Conservation (phyloP, 2,797 vertebrate genomes). For the Pagetopsis macropterus region DNA sequence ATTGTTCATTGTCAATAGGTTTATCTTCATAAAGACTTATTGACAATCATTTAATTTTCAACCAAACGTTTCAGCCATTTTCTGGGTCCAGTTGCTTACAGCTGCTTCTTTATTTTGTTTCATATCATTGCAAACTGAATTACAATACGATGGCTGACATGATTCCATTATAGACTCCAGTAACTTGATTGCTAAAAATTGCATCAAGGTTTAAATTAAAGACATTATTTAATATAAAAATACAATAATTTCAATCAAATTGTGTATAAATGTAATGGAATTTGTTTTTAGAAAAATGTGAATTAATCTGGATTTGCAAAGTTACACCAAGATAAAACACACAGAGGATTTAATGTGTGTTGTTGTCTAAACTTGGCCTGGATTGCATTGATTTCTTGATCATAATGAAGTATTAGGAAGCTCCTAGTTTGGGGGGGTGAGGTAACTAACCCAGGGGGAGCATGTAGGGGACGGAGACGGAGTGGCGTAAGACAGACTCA, state of each 20-base stretch:
- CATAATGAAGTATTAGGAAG: conserved; percentile 81
- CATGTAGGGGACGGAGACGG: background rate
- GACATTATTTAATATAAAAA: too few relatives aligned
- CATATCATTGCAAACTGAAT: background rate
- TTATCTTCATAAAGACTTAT: background rate
- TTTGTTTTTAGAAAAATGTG: background rate
- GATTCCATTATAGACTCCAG: too few relatives aligned
- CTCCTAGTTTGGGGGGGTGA: conserved; percentile 51
- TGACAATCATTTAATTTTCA: background rate
- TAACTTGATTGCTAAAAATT: too few relatives aligned
- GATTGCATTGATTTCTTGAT: conserved; percentile 77
- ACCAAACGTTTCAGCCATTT: background rate
- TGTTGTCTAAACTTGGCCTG: conserved; percentile 53
- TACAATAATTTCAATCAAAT: too few relatives aligned
- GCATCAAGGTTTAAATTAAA: too few relatives aligned
- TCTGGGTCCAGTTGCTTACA: background rate
- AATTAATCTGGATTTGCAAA: conserved; percentile 11
- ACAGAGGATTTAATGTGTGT: conserved; percentile 14
- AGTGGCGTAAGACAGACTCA: conserved; percentile 42
- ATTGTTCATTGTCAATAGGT: background rate
- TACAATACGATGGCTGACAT: too few relatives aligned
- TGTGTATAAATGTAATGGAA: background rate
- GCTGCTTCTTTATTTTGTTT: background rate
- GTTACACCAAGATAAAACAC: background rate
- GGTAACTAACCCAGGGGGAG: conserved; percentile 48